A percentile compares a stretch with the other conserved stretches of the same genome.
Evolutionary conservation across 2,113 vertebrate species (phyloP).

Genomic region (Cromileptes altivelis): DNA sequence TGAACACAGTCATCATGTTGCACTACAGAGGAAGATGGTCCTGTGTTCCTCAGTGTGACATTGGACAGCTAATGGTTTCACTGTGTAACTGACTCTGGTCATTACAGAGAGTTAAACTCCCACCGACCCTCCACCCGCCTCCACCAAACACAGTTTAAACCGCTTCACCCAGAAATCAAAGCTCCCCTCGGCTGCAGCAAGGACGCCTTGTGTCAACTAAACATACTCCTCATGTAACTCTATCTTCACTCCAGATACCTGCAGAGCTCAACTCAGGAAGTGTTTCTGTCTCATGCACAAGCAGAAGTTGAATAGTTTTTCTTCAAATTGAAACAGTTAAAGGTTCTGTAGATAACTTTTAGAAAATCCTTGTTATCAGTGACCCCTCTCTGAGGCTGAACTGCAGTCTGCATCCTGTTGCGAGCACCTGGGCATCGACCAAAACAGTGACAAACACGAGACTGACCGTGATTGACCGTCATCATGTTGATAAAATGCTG

Average conservation of each 20-base stretch:
- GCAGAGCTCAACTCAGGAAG: too few relatives aligned
- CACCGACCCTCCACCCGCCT: constrained; percentile 25
- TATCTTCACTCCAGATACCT: constrained; percentile 5
- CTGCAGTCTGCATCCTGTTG: too few relatives aligned
- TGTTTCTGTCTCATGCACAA: too few relatives aligned
- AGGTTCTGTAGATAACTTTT: too few relatives aligned
- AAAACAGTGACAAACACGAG: too few relatives aligned
- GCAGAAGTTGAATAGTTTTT: too few relatives aligned
- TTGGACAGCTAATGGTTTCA: constrained; percentile 41
- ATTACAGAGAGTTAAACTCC: constrained; percentile 54
- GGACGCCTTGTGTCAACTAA: neutral
- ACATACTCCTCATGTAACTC: neutral
- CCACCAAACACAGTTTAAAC: constrained; percentile 20
- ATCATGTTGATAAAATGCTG: too few relatives aligned
- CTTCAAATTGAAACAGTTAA: too few relatives aligned
- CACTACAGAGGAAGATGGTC: neutral
- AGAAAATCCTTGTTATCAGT: too few relatives aligned
- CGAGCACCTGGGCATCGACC: too few relatives aligned
- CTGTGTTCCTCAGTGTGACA: neutral
- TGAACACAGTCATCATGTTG: neutral
- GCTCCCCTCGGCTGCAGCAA: constrained; percentile 16
- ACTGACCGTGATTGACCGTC: too few relatives aligned
- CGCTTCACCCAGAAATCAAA: constrained; percentile 23
- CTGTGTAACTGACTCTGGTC: constrained; percentile 43
- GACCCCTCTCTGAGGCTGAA: too few relatives aligned